phyloP scores from a whole-genome alignment of 2,888 invertebrate species.

The Agrypnus murinus region DNA sequence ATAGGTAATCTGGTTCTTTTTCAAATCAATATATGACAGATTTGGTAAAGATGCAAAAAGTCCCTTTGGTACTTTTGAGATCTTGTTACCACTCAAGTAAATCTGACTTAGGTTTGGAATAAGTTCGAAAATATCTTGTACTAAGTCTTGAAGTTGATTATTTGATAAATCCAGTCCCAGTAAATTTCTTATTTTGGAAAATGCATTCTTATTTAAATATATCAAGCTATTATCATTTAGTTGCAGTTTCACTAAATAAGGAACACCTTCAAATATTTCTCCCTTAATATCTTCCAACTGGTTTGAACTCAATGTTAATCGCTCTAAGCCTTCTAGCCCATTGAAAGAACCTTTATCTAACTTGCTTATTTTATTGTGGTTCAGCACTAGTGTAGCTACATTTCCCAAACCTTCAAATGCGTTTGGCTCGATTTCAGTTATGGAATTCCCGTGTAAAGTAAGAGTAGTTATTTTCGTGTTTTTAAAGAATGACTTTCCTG shows the following conservation, averaged over 20 bases:
- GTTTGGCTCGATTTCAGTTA: not conserved
- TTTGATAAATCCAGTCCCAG: not conserved
- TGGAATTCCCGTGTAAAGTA: no score
- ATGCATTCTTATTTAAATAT: not conserved
- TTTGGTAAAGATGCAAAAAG: not conserved
- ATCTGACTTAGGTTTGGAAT: not conserved
- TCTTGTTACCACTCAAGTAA: not conserved
- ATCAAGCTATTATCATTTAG: slow-evolving; percentile 1
- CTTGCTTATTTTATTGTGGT: not conserved
- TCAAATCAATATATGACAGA: not conserved
- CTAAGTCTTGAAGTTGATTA: slow-evolving; percentile 7
- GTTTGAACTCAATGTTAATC: not conserved
- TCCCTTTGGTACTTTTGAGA: not conserved
- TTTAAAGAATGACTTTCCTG: no score
- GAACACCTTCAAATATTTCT: not conserved
- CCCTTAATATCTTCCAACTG: slow-evolving; percentile 11
- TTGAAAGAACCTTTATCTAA: not conserved
- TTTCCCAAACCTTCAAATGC: not conserved
- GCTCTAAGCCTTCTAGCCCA: not conserved
- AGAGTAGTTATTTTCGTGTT: no score
- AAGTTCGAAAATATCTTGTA: not conserved
- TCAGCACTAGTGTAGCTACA: not conserved
- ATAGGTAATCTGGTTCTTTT: slow-evolving; percentile 1
- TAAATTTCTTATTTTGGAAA: slow-evolving; percentile 2
- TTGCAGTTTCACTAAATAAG: not conserved